These are phyloP conservation scores for Arrhopalites spinosus DNA, from an alignment of 2,888 invertebrate species.

Conservation along the genomic window DNA sequence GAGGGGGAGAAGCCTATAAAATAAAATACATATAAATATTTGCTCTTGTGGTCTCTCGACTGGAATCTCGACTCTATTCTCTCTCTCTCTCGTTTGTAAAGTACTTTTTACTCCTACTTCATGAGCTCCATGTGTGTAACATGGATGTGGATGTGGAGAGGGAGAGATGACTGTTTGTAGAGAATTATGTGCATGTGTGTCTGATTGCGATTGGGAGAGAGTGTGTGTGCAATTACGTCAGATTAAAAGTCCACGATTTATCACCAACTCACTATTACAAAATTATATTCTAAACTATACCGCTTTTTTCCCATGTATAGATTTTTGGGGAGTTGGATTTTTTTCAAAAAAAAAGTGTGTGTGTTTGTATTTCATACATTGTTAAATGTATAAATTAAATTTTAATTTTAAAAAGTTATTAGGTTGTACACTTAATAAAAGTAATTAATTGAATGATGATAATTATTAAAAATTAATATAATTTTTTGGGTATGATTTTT, in stretches of 20 bases:
- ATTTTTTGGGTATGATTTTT: neutral
- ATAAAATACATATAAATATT: too few species aligned
- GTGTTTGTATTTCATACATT: too few species aligned
- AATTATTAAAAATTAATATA: neutral
- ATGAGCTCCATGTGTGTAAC: too few species aligned
- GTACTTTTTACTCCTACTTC: too few species aligned
- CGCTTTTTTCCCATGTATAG: neutral
- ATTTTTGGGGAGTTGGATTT: too few species aligned
- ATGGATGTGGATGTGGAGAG: neutral
- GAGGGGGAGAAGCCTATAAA: too few species aligned
- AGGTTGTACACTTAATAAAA: too few species aligned
- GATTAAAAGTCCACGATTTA: conserved; percentile 38
- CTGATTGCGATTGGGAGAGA: conserved; percentile 23
- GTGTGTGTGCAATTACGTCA: conserved; percentile 36
- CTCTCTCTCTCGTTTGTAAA: neutral
- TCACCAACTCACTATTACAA: conserved; percentile 28
- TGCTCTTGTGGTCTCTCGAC: too few species aligned
- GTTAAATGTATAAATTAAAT: too few species aligned
- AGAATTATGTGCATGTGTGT: conserved; percentile 29
- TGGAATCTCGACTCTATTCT: too few species aligned
- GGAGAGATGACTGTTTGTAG: conserved; percentile 1
- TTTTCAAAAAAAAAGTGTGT: neutral
- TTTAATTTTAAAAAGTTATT: too few species aligned
- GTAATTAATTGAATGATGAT: too few species aligned
- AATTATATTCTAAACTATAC: neutral